These are phyloP conservation scores for Loriculus beryllinus DNA, from an alignment of 2,797 vertebrate genomes.

Conservation along the genomic window DNA sequence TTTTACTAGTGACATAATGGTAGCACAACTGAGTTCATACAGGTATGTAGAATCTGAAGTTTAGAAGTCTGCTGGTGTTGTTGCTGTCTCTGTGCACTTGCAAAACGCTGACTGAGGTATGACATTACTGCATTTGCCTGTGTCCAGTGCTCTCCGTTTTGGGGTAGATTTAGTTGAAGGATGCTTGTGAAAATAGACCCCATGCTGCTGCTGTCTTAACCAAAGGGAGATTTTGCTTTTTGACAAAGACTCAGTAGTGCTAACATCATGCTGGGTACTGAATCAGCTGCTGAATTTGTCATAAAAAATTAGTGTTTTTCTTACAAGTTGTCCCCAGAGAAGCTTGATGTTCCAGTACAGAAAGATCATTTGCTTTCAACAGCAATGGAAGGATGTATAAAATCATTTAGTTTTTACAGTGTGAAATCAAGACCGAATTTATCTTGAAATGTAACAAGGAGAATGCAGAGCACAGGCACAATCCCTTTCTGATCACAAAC, in stretches of 20 bases:
- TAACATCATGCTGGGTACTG: background rate
- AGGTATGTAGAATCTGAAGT: background rate
- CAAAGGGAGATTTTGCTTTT: background rate
- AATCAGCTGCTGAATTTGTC: background rate
- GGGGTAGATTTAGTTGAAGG: background rate
- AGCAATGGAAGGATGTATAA: background rate
- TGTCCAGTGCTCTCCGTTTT: background rate
- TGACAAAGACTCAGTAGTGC: background rate
- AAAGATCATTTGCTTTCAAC: background rate
- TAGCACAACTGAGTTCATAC: background rate
- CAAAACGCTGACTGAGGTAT: background rate
- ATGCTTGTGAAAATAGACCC: background rate
- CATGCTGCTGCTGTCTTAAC: background rate
- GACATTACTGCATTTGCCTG: accelerated
- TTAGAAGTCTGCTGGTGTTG: background rate
- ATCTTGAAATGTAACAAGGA: background rate
- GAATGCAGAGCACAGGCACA: background rate
- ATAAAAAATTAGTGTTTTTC: background rate
- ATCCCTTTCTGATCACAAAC: background rate
- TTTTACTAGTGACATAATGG: background rate
- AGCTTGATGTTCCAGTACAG: background rate
- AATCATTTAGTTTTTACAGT: background rate
- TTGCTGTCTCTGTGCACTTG: background rate
- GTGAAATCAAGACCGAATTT: background rate
- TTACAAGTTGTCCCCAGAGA: background rate